Conservation (phyloP, 2,797 vertebrate genomes). For the Onychomys torridus region DNA sequence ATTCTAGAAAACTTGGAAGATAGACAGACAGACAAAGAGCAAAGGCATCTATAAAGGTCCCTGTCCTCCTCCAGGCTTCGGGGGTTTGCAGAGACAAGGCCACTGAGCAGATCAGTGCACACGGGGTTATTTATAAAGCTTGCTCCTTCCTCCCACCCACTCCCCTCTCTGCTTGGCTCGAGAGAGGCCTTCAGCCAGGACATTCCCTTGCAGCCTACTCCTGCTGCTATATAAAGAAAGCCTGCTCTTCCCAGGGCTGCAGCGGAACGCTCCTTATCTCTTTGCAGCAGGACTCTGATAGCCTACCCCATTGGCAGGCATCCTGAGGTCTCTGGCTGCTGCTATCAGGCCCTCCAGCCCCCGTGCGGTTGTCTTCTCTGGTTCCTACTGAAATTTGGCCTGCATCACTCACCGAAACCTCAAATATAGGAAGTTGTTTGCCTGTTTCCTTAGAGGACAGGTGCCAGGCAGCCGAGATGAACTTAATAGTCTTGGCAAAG, state of each 20-base stretch:
- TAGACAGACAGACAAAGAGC: neutral
- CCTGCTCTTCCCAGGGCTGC: slow-evolving; percentile 45
- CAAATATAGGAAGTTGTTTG: slow-evolving; percentile 61
- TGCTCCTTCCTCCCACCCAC: slow-evolving; percentile 24
- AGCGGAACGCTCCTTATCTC: slow-evolving; percentile 71
- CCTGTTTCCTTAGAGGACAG: slow-evolving; percentile 41
- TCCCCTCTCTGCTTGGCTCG: neutral
- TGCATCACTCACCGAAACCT: slow-evolving; percentile 40
- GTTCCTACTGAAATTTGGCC: slow-evolving; percentile 69
- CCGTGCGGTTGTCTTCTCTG: neutral
- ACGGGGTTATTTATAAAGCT: slow-evolving; percentile 54
- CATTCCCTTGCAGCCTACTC: slow-evolving; percentile 73
- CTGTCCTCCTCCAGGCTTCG: neutral
- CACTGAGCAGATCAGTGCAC: neutral
- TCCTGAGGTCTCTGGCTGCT: slow-evolving; percentile 34
- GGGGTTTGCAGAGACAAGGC: slow-evolving; percentile 45
- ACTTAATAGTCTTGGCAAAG: neutral
- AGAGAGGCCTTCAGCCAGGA: slow-evolving; percentile 69
- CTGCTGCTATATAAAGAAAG: slow-evolving; percentile 74
- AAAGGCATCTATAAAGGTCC: slow-evolving; percentile 4
- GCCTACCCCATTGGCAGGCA: slow-evolving; percentile 19
- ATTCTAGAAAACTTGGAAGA: slow-evolving; percentile 16
- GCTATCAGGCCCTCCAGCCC: neutral
- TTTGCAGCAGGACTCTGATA: slow-evolving; percentile 64
- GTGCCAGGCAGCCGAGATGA: slow-evolving; percentile 57